These are phyloP conservation scores for Stratiolaelaps scimitus DNA, from an alignment of 1,140 invertebrate genomes.

Conservation along the genomic window DNA sequence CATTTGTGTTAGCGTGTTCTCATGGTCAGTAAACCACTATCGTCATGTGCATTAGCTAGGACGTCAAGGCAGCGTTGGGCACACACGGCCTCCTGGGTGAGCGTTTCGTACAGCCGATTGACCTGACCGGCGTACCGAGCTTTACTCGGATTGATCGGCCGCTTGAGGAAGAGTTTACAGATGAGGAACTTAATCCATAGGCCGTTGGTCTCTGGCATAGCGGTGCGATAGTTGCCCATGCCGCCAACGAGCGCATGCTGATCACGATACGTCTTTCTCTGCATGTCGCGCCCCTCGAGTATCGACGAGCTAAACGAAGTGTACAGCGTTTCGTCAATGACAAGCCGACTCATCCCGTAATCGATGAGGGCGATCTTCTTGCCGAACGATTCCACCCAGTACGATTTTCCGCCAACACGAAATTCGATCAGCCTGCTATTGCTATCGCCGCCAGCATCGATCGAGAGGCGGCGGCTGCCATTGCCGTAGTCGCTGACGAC, in stretches of 20 bases:
- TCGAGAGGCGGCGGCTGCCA: no score
- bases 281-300: neutral
- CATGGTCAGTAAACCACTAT: no score
- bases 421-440: neutral
- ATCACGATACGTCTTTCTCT: neutral
- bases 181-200: conserved; percentile 4
- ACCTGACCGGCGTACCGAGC: neutral
- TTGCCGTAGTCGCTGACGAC: neutral
- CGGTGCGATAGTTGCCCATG: neutral
- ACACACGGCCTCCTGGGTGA: neutral
- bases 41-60: neutral
- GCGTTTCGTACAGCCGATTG: neutral
- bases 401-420: neutral
- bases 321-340: conserved; percentile 6
- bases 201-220: neutral
- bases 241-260: neutral
- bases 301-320: neutral
- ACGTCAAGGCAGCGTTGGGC: neutral
- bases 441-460: neutral
- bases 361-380: conserved; percentile 3
- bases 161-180: neutral
- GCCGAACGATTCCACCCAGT: conserved; percentile 3
- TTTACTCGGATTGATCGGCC: neutral
- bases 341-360: conserved; percentile 14
- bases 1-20: no score